Percentiles rank a stretch among this genome's conserved stretches.
phyloP scores from a whole-genome alignment of 64 coral and sea anemone genomes.

The Astreopora myriophthalma region DNA sequence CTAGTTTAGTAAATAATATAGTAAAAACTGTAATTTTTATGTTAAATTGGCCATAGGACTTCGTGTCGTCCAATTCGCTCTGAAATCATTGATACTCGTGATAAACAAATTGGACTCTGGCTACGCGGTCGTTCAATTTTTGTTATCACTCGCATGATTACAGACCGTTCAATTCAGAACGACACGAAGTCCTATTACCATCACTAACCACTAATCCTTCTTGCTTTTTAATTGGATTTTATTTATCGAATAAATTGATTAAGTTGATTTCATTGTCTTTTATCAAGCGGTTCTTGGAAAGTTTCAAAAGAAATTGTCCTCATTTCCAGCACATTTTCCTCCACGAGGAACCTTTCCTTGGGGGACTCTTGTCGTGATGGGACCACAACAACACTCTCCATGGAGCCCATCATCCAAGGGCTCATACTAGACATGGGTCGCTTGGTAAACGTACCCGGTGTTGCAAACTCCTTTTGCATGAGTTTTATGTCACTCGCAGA shows the following conservation, averaged over 20 bases:
- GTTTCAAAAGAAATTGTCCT: neutral
- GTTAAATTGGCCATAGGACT: no score
- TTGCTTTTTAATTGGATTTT: neutral
- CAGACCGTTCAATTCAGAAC: no score
- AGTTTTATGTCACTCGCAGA: neutral
- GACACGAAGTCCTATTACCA: no score
- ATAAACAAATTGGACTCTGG: no score
- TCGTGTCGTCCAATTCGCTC: no score
- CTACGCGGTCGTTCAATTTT: no score
- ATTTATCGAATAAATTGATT: neutral
- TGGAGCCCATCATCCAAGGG: neutral
- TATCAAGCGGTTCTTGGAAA: neutral
- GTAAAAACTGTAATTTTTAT: no score
- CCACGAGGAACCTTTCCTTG: neutral
- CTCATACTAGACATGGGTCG: constrained; percentile 1
- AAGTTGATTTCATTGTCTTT: neutral
- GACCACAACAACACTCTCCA: neutral
- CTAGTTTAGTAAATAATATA: no score
- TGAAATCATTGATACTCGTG: no score
- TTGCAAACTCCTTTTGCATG: neutral
- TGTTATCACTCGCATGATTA: no score
- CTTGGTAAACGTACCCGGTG: neutral
- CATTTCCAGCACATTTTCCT: neutral
- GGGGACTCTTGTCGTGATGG: neutral
- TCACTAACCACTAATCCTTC: no score